Conservation (phyloP, 2,888 invertebrate species). For the Acronicta aceris region DNA sequence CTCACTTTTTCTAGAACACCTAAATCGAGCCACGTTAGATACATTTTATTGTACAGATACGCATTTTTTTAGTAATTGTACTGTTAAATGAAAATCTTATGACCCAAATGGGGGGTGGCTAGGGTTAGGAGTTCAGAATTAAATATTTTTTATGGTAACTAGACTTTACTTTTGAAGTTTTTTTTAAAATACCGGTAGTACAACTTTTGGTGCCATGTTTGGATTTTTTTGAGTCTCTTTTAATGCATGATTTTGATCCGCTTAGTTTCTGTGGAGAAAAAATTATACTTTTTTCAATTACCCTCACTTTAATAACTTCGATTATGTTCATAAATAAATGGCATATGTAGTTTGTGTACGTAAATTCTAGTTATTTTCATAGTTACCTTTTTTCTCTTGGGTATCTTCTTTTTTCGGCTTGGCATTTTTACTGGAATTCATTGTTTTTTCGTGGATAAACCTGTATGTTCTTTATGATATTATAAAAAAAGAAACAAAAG, state of each 20-base stretch:
- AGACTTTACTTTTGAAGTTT: constrained; percentile 4
- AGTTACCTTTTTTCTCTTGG: constrained; percentile 64
- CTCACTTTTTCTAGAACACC: no score
- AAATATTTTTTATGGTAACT: neutral
- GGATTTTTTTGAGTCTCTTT: constrained; percentile 5
- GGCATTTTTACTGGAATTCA: constrained; percentile 62
- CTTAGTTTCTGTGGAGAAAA: constrained; percentile 23
- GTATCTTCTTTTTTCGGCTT: constrained; percentile 59
- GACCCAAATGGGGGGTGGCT: no score
- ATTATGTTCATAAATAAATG: no score
- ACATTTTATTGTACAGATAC: no score
- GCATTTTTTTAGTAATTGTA: no score
- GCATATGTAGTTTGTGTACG: no score
- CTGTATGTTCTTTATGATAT: constrained; percentile 27
- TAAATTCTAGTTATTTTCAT: neutral
- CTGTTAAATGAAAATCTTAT: no score
- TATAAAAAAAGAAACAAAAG: constrained; percentile 24
- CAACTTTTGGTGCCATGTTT: constrained; percentile 14
- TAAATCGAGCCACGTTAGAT: no score
- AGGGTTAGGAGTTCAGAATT: no score
- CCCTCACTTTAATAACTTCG: no score
- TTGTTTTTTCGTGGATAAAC: constrained; percentile 47
- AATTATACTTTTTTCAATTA: constrained; percentile 1
- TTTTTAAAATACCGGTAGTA: constrained; percentile 1
- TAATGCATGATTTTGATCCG: constrained; percentile 1